Percentiles rank a stretch among this genome's conserved stretches.
These are phyloP conservation scores for Actinernus sp. DNA, from an alignment of 92 coral and sea anemone genomes.

Conservation along the genomic window DNA sequence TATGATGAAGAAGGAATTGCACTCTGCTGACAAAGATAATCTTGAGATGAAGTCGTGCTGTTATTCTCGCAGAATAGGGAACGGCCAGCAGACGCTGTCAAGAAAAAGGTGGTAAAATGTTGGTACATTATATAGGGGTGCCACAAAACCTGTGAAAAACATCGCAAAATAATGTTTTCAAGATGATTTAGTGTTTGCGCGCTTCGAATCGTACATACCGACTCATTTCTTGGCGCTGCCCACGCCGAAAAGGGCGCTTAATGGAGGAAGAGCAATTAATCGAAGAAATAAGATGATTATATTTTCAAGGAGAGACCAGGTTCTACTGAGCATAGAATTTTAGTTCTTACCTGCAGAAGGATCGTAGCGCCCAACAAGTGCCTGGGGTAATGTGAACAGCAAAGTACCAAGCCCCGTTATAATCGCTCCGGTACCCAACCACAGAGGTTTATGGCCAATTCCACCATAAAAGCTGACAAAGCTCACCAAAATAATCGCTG, in stretches of 20 bases:
- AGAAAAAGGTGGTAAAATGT: too few relatives aligned
- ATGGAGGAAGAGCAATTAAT: too few relatives aligned
- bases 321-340: too few relatives aligned
- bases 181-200: too few relatives aligned
- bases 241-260: too few relatives aligned
- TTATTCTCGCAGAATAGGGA: background rate
- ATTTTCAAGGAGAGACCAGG: too few relatives aligned
- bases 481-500: conserved; percentile 19
- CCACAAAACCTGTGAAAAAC: too few relatives aligned
- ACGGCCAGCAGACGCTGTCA: background rate
- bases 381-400: conserved; percentile 23
- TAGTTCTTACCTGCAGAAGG: conserved; percentile 3
- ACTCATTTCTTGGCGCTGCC: too few relatives aligned
- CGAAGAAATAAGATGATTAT: too few relatives aligned
- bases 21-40: background rate
- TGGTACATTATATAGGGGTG: too few relatives aligned
- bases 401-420: conserved; percentile 31
- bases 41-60: background rate
- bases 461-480: conserved; percentile 36
- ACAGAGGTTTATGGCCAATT: conserved; percentile 16
- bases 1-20: background rate
- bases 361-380: background rate
- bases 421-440: conserved; percentile 38
- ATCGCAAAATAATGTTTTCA: too few relatives aligned
- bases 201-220: too few relatives aligned